A percentile compares a stretch with the other conserved stretches of the same genome.
phyloP scores from a whole-genome alignment of 2,797 vertebrate species.

The Anguilla obscura region DNA sequence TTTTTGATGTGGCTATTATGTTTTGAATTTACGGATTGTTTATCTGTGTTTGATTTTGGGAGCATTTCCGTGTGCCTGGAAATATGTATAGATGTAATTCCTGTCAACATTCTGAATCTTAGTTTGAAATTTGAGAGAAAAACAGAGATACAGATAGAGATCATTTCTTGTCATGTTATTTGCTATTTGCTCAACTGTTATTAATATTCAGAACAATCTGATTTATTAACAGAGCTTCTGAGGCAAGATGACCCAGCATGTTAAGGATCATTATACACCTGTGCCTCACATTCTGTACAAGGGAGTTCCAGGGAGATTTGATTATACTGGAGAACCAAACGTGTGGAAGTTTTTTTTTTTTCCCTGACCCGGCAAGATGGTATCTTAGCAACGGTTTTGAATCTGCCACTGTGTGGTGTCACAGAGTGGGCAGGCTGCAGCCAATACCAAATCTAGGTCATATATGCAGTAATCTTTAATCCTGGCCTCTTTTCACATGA shows the following conservation, averaged over 20 bases:
- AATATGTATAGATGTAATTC: neutral
- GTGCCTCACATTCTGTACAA: neutral
- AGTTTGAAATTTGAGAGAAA: neutral
- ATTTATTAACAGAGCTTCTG: conserved; percentile 1
- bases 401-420: conserved; percentile 15
- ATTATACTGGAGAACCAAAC: neutral
- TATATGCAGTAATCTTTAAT: conserved; percentile 58
- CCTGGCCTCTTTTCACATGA: conserved; percentile 48
- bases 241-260: neutral
- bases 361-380: conserved; percentile 10
- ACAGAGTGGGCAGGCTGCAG: neutral
- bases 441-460: conserved; percentile 52
- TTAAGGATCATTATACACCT: neutral
- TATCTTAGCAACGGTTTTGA: conserved; percentile 29
- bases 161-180: neutral
- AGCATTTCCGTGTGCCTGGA: neutral
- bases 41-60: neutral
- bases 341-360: neutral
- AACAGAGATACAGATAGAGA: neutral
- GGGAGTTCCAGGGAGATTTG: neutral
- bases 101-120: neutral
- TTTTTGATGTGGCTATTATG: neutral
- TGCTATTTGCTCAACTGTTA: neutral
- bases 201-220: neutral
- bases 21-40: neutral